Percentiles rank a stretch among this genome's conserved stretches.
Conservation (phyloP, 2,113 vertebrate species). For the Siniperca knerii region DNA sequence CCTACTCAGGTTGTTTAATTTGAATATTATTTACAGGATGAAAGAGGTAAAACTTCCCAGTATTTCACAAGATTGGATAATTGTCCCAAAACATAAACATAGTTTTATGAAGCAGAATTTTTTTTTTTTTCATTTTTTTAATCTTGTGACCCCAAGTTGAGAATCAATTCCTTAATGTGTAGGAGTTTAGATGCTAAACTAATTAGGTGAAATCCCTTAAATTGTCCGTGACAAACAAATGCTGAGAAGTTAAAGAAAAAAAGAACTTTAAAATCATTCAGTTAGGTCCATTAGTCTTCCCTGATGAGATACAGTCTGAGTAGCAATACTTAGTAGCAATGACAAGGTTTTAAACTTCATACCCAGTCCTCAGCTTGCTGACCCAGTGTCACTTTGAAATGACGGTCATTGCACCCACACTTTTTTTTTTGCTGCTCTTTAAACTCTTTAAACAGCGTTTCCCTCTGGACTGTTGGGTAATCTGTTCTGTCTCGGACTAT, state of each 20-base stretch:
- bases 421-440: neutral
- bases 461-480: slow-evolving; percentile 49
- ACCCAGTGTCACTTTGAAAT: slow-evolving; percentile 32
- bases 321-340: neutral
- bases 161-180: neutral
- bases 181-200: neutral
- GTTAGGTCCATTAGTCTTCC: neutral
- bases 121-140: no score
- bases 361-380: slow-evolving; percentile 13
- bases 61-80: neutral
- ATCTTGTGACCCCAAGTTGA: neutral
- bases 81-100: neutral
- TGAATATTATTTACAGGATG: neutral
- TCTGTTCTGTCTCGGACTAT: neutral
- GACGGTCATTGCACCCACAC: slow-evolving; percentile 35
- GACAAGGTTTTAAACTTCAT: slow-evolving; percentile 8
- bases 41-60: neutral
- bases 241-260: neutral
- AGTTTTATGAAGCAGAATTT: neutral
- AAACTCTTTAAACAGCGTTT: neutral
- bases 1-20: neutral
- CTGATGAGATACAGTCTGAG: neutral
- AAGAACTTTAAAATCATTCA: no score
- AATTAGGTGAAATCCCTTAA: neutral
- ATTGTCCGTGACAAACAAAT: neutral